phyloP scores from a whole-genome alignment of 2,888 invertebrate species.

The Hydriomena furcata region DNA sequence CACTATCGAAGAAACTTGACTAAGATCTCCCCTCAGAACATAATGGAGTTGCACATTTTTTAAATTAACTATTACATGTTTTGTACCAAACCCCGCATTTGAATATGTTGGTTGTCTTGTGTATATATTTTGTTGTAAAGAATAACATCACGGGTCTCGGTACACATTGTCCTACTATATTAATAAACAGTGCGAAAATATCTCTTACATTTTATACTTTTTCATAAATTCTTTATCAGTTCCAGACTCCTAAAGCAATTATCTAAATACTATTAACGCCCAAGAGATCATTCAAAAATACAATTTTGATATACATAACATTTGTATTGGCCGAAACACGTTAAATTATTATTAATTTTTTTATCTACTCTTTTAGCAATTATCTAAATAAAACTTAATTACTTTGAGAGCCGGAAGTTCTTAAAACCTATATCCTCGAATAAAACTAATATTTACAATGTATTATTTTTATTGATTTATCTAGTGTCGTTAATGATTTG shows the following conservation, averaged over 20 bases:
- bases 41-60: slow-evolving; percentile 8
- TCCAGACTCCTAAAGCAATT: slow-evolving; percentile 83
- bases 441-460: slow-evolving; percentile 78
- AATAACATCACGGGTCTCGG: slow-evolving; percentile 25
- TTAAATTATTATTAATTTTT: slow-evolving; percentile 71
- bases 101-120: slow-evolving; percentile 14
- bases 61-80: slow-evolving; percentile 35
- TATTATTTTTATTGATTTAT: slow-evolving; percentile 69
- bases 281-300: slow-evolving; percentile 83
- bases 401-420: slow-evolving; percentile 83
- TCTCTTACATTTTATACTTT: slow-evolving; percentile 74
- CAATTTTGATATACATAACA: slow-evolving; percentile 80
- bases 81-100: slow-evolving; percentile 23
- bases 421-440: slow-evolving; percentile 69
- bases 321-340: slow-evolving; percentile 79
- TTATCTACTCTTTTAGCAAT: slow-evolving; percentile 59
- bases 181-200: slow-evolving; percentile 82
- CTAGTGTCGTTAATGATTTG: slow-evolving; percentile 79
- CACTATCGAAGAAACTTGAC: slow-evolving; percentile 7
- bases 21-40: slow-evolving; percentile 22
- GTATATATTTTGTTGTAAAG: slow-evolving; percentile 11
- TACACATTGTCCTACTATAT: slow-evolving; percentile 46
- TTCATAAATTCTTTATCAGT: slow-evolving; percentile 79
- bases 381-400: slow-evolving; percentile 76
- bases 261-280: slow-evolving; percentile 72